Conservation (phyloP, 64 coral and sea anemone genomes). For the Porites australiensis region DNA sequence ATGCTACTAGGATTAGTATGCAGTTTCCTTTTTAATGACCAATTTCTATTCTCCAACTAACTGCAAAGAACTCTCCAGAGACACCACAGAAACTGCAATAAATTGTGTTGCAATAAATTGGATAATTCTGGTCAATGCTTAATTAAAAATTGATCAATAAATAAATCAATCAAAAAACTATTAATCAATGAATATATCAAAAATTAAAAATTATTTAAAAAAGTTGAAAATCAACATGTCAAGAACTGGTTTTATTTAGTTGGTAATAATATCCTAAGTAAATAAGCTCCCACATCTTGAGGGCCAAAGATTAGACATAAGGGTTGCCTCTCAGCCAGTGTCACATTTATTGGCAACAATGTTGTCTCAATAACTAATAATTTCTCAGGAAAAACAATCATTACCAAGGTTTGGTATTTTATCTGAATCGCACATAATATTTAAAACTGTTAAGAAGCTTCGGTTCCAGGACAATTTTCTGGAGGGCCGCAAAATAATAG, state of each 20-base stretch:
- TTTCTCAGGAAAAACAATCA: too few species aligned
- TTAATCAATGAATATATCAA: too few species aligned
- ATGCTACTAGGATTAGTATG: background rate
- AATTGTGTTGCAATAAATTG: background rate
- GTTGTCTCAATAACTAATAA: too few species aligned
- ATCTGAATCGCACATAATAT: too few species aligned
- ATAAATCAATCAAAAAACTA: too few species aligned
- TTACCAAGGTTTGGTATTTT: too few species aligned
- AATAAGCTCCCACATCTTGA: constrained; percentile 25
- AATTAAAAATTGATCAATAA: too few species aligned
- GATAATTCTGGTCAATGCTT: constrained; percentile 19
- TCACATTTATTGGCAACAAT: background rate
- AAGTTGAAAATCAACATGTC: constrained; percentile 8
- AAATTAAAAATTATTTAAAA: too few species aligned
- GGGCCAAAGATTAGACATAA: constrained; percentile 1
- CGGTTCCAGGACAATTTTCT: too few species aligned
- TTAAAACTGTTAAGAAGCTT: too few species aligned
- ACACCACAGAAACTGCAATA: constrained; percentile 1
- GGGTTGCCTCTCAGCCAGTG: constrained; percentile 23
- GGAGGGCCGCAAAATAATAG: too few species aligned
- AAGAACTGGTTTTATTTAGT: constrained; percentile 18
- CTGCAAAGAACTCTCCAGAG: constrained; percentile 9
- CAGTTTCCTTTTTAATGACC: constrained; percentile 15
- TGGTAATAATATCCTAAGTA: constrained; percentile 13
- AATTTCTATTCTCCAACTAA: constrained; percentile 15